phyloP scores from a whole-genome alignment of 2,113 vertebrate genomes.

The Formicarius rufipectus region DNA sequence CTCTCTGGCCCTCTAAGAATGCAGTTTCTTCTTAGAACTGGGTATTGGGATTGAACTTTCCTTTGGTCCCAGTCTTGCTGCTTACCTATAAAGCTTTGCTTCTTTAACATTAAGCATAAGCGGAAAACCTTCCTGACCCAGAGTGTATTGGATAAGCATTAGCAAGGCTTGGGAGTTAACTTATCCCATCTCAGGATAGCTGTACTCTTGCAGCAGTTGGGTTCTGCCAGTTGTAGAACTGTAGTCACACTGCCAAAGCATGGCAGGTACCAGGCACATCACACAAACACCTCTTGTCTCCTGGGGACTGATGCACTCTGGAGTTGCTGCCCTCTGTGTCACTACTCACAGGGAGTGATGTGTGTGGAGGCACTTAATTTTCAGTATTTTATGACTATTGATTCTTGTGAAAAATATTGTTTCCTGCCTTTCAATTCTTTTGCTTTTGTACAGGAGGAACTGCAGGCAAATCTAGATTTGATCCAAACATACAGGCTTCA shows the following conservation, averaged over 20 bases:
- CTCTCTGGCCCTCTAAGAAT: background rate
- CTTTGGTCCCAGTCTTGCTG: background rate
- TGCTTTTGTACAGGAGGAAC: conserved; percentile 82
- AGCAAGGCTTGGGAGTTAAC: background rate
- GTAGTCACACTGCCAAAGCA: background rate
- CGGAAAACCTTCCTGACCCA: background rate
- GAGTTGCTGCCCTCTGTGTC: background rate
- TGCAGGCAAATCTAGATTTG: conserved; percentile 90
- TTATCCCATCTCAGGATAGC: background rate
- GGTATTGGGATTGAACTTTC: background rate
- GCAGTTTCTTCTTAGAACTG: background rate
- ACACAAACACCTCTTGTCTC: background rate
- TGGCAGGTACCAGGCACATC: background rate
- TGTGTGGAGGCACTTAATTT: background rate
- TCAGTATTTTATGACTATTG: background rate
- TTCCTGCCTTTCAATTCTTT: background rate
- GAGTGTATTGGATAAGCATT: background rate
- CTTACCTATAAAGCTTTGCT: background rate
- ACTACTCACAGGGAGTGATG: background rate
- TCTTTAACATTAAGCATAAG: background rate
- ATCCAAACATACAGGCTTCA: conserved; percentile 94
- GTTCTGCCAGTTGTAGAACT: background rate
- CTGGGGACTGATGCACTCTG: background rate
- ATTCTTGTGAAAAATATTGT: background rate
- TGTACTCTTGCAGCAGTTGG: background rate